Evolutionary conservation across 2,888 invertebrate species (phyloP), one percentile per base, ranked within the genome.

Genomic region (Timema podura): DNA sequence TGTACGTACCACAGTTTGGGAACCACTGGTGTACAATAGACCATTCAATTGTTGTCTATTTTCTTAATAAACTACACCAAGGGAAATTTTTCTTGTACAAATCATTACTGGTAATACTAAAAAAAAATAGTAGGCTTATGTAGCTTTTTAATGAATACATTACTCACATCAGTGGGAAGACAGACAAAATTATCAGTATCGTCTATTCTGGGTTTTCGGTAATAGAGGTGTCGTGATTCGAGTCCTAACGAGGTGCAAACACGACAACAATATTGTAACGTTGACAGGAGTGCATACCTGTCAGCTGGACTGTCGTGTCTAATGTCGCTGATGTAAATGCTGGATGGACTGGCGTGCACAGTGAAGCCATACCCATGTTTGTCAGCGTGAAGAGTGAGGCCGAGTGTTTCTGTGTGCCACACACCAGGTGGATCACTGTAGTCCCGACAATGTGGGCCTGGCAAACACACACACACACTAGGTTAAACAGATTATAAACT

Each of bases 251-350:
- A 30, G 30, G 30, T 30, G 30, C 30, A 30, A 1, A 30, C 1
- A 30, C 30, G 30, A 30, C 30, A 30, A 30, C 30, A 6, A 54
- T n/a, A 54, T 54, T 9, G 30, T 5, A 9, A 16, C 30, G 30
- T 13, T 15, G 11, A 51, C 16, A 9, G 6, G 54, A 66, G 47
- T 49, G 13, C 77, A 75, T 77, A 87, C 87, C 84, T 85, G 76
- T 87, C 87, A 13, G 87, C 87, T 45, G 86, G 84, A 48, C 86
- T 84, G 72, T 84, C 84, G 1, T 83, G 82, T 64, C 83, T 82
- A 61, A 88, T 83, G 74, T 82, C 79, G 5, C 82, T 81, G 59
- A 88, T 82, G 54, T 86, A 76, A 46, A 82, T 79, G 11, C 57
- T 44, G 16, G 67, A 45, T 9, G 48, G 3, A 7, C 11, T 44